Conservation (phyloP, 30 jellyfish, hydroid and myxozoan species). For the Turritopsis dohrnii region DNA sequence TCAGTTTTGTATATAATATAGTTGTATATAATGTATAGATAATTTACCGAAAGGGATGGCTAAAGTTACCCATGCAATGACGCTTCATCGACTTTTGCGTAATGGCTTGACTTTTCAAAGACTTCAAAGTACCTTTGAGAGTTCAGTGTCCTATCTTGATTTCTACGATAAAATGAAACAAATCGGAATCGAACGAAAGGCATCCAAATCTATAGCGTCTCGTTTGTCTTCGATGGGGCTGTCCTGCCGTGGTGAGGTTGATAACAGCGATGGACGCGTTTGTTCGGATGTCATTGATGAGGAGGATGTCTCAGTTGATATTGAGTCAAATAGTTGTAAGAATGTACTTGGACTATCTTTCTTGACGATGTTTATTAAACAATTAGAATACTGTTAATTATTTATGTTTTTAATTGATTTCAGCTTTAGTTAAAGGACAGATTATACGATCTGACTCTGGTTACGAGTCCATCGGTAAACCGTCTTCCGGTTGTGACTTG, state of each 20-base stretch:
- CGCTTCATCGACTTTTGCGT: slow-evolving; percentile 19
- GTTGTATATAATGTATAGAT: too few relatives aligned
- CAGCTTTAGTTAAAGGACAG: neutral
- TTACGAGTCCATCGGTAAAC: slow-evolving; percentile 9
- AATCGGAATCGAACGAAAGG: slow-evolving; percentile 19
- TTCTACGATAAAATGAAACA: slow-evolving; percentile 12
- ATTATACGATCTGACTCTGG: slow-evolving; percentile 18
- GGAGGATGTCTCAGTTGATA: neutral
- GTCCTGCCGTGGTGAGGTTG: neutral
- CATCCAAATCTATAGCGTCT: slow-evolving; percentile 14
- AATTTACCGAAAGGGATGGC: slow-evolving; percentile 30
- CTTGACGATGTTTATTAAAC: too few relatives aligned
- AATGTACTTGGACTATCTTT: neutral
- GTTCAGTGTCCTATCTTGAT: neutral
- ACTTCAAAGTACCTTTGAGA: neutral
- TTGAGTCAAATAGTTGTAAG: neutral
- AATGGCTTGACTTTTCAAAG: slow-evolving; percentile 8
- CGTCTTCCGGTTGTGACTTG: neutral
- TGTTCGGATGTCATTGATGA: neutral
- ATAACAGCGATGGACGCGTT: neutral
- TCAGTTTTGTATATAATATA: too few relatives aligned
- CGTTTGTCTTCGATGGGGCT: slow-evolving; percentile 1
- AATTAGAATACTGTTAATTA: too few relatives aligned
- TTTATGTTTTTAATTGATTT: neutral
- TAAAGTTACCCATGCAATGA: slow-evolving; percentile 14